A percentile compares a stretch with the other conserved stretches of the same genome.
phyloP scores from a whole-genome alignment of 1,140 invertebrate genomes.

The Orchestia grillus region DNA sequence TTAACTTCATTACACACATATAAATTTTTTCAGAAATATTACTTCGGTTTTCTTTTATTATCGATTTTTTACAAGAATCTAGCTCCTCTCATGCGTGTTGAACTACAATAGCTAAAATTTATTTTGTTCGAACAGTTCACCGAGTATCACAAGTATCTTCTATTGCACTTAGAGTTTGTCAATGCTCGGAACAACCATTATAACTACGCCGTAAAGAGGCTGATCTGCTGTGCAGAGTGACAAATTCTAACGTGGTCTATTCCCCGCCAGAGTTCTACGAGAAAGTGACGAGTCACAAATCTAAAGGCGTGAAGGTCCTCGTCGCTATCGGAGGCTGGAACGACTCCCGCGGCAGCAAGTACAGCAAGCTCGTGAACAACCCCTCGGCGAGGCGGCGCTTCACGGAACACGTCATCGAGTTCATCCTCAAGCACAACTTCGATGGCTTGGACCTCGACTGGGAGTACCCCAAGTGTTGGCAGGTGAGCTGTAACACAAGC shows the following conservation, averaged over 20 bases:
- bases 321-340: constrained; percentile 79
- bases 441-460: constrained; percentile 78
- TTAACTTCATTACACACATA: no score
- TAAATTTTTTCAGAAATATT: no score
- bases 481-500: constrained; percentile 72
- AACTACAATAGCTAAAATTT: no score
- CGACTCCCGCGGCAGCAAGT: constrained; percentile 77
- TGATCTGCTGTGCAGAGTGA: not conserved
- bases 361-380: constrained; percentile 76
- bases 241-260: not conserved
- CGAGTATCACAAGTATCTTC: no score
- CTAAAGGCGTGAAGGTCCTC: constrained; percentile 76
- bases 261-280: constrained; percentile 75
- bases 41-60: no score
- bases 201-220: not conserved
- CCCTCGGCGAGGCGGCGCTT: constrained; percentile 73
- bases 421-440: constrained; percentile 76
- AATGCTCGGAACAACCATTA: no score
- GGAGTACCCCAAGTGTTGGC: constrained; percentile 82
- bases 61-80: no score
- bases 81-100: no score
- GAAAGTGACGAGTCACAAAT: constrained; percentile 75
- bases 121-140: no score
- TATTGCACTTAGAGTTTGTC: no score
- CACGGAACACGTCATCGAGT: constrained; percentile 74